Conservation (phyloP, 2,113 vertebrate genomes). For the Chunga burmeisteri region DNA sequence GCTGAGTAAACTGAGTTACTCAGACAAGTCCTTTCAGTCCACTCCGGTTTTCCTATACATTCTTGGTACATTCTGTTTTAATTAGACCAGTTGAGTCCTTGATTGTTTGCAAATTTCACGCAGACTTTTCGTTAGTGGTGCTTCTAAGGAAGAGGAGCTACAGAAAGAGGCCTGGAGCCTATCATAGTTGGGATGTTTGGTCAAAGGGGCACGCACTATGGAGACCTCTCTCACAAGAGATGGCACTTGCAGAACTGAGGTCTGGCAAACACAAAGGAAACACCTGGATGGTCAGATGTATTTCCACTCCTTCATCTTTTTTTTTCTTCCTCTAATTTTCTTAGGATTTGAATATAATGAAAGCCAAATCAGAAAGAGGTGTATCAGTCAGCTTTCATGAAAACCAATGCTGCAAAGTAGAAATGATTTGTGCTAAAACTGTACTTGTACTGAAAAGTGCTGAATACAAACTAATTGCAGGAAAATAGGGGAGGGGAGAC, state of each 20-base stretch:
- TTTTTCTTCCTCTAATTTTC: background rate
- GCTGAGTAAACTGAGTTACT: slow-evolving; percentile 9
- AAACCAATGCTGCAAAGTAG: background rate
- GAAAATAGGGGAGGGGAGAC: background rate
- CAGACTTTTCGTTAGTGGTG: slow-evolving; percentile 32
- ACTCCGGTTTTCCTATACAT: slow-evolving; percentile 15
- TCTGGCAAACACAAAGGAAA: slow-evolving; percentile 27
- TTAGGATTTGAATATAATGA: background rate
- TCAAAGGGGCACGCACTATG: background rate
- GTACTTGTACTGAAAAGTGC: background rate
- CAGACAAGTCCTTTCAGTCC: slow-evolving; percentile 28
- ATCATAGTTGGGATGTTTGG: slow-evolving; percentile 37
- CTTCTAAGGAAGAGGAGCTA: slow-evolving; percentile 35
- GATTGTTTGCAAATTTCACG: slow-evolving; percentile 52
- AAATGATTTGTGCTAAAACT: background rate
- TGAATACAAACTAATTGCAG: background rate
- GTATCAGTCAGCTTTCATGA: background rate
- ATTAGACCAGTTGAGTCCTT: slow-evolving; percentile 42
- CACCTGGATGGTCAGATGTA: background rate
- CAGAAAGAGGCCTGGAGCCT: slow-evolving; percentile 41
- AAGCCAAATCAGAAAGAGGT: background rate
- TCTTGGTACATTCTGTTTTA: slow-evolving; percentile 59
- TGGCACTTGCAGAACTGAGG: background rate
- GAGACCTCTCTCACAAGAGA: slow-evolving; percentile 21
- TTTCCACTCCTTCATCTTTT: background rate